phyloP scores from a whole-genome alignment of 1,140 invertebrate genomes.

The Xylocopa sonorina region DNA sequence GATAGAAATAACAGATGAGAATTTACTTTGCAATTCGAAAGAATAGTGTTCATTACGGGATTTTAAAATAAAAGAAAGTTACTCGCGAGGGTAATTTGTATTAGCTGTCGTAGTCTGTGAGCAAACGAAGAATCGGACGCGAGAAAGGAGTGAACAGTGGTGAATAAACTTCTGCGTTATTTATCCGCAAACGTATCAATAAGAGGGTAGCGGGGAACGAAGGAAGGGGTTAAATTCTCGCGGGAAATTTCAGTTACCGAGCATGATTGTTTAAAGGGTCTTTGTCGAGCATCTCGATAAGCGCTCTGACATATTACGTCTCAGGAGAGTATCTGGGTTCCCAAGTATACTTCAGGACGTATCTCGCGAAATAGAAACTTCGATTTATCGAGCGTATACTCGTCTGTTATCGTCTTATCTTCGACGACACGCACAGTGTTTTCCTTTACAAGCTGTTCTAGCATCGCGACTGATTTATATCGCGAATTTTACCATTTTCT shows the following conservation, averaged over 20 bases:
- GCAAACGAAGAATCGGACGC: too few species aligned
- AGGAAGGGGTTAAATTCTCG: neutral
- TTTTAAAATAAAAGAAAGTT: too few species aligned
- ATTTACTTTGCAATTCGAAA: too few species aligned
- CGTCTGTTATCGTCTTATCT: neutral
- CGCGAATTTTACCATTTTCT: too few species aligned
- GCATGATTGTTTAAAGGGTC: neutral
- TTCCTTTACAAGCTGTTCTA: neutral
- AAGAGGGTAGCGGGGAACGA: neutral
- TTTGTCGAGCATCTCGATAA: neutral
- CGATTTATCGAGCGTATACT: neutral
- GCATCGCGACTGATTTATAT: too few species aligned
- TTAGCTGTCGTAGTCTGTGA: too few species aligned
- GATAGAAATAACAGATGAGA: too few species aligned
- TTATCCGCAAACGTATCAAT: neutral
- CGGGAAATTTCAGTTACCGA: neutral
- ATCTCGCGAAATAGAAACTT: constrained; percentile 1
- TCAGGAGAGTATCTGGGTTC: neutral
- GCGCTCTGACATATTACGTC: neutral
- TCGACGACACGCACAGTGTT: neutral
- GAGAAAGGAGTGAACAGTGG: too few species aligned
- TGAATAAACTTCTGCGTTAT: neutral
- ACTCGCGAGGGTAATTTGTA: too few species aligned
- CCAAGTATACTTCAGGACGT: neutral
- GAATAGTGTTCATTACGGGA: too few species aligned